Conservation (phyloP, 2,888 invertebrate genomes). For the Patella pellucida region DNA sequence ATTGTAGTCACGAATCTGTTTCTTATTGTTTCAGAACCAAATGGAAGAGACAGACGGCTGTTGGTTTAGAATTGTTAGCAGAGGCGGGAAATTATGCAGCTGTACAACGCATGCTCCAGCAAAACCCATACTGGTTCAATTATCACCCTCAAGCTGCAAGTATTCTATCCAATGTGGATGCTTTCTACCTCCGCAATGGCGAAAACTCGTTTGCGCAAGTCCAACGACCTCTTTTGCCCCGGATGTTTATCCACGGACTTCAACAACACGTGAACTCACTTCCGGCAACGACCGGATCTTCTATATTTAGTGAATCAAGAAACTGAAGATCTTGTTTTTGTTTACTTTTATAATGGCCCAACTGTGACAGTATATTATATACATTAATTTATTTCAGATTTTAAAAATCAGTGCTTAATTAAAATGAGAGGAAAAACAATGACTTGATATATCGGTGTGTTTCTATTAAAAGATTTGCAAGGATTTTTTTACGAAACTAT, state of each 20-base stretch:
- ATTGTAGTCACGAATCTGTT: neutral
- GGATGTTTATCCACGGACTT: conserved; percentile 64
- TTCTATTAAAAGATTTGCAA: too few species aligned
- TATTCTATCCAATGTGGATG: conserved; percentile 62
- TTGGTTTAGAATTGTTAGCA: conserved; percentile 94
- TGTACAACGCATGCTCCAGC: conserved; percentile 85
- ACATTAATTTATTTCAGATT: too few species aligned
- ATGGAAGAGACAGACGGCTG: conserved; percentile 99
- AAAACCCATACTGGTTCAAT: conserved; percentile 71
- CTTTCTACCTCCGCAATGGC: conserved; percentile 59
- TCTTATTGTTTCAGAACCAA: conserved; percentile 82
- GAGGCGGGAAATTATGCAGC: conserved; percentile 99
- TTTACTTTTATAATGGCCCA: too few species aligned
- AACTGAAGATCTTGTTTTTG: conserved; percentile 32
- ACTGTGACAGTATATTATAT: too few species aligned
- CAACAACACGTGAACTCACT: conserved; percentile 62
- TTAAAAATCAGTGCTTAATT: too few species aligned
- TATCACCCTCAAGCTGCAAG: conserved; percentile 64
- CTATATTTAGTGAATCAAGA: conserved; percentile 52
- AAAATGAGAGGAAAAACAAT: too few species aligned
- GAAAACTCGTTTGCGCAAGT: conserved; percentile 43
- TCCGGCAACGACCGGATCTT: conserved; percentile 41
- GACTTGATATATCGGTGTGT: too few species aligned
- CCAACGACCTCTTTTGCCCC: conserved; percentile 62
- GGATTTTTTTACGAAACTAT: too few species aligned